These are phyloP conservation scores for Oryzias curvinotus DNA, from an alignment of 2,113 vertebrate species.

Conservation along the genomic window DNA sequence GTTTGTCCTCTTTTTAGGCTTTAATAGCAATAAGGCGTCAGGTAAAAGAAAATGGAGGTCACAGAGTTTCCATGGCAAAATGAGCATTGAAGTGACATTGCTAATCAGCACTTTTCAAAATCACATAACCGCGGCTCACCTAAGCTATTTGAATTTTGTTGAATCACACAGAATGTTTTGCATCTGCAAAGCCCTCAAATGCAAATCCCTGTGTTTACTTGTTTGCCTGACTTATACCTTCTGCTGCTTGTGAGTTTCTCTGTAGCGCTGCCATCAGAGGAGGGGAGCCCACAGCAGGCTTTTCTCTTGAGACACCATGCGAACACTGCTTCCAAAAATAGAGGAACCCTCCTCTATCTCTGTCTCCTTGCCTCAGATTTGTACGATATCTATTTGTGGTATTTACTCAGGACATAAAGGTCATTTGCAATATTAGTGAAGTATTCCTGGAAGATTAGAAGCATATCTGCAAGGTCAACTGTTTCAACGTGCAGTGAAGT, in stretches of 20 bases:
- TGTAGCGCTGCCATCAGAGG: conserved; percentile 37
- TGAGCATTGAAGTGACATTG: background rate
- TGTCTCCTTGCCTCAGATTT: conserved; percentile 28
- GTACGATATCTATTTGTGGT: conserved; percentile 21
- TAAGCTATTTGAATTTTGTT: background rate
- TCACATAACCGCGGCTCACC: background rate
- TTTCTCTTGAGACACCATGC: conserved; percentile 49
- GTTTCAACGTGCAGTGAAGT: conserved; percentile 14
- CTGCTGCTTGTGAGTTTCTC: conserved; percentile 41
- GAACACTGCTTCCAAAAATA: conserved; percentile 65
- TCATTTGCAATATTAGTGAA: conserved; percentile 12
- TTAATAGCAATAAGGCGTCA: background rate
- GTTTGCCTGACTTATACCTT: conserved; percentile 31
- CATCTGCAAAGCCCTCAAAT: conserved; percentile 10
- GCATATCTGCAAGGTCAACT: conserved; percentile 45
- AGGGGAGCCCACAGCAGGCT: conserved; percentile 54
- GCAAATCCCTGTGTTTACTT: conserved; percentile 16
- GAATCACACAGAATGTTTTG: conserved; percentile 1
- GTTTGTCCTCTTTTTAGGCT: background rate
- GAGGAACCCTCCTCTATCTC: conserved; percentile 48
- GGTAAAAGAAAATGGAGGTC: conserved; percentile 17
- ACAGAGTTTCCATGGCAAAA: conserved; percentile 21
- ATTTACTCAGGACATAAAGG: conserved; percentile 14
- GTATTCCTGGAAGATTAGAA: conserved; percentile 30
- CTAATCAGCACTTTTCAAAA: background rate